Base-by-base conservation (phyloP, 2,113 vertebrate species). In the Larimichthys crocea region DNA sequence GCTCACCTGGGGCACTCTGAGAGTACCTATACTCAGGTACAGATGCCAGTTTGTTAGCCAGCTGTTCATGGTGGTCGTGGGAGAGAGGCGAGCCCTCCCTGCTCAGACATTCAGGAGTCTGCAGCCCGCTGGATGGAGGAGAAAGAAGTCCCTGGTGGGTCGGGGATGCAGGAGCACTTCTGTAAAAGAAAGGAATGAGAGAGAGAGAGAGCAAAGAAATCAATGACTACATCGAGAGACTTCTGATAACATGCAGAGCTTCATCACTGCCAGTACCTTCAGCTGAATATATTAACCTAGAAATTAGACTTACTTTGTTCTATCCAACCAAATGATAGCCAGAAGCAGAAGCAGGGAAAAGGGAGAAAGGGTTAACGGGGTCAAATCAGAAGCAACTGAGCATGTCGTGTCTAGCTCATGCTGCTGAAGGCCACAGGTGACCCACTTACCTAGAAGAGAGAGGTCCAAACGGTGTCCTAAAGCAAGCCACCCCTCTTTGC, bases 21-120 rank as follows among this genome's bases (percentile, higher is more conserved):
- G 98, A 96, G 93, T 98, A 99, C 57, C 98, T 95, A 61, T 97
- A 99, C 93, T 99, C 98, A 0, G 98, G 97, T 66, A 99, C 98
- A 4, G 98, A 97, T 4, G 98, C 96, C 84, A 99, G 88, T 86
- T 99, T 99, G 73, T 79, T 80, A 5, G 79, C 92, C 95, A 97
- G 89, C 96, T 96, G 90, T 74, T 98, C 97, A 61, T 99, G 97
- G 0, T 97, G 96, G 80, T 99, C 98, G 0, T 98, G 97, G 24
- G 98, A 95, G 92, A 97, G 91, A 20, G 98, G 98, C 1, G 98
- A 99, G 78, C 98, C 98, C 88, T 99, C 98, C 81, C 98, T 94
- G 35, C 98, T 99, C 80, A 99, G 94, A 94, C 97, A 97, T 90
- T 99, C 98, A 9, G 98, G 98, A 49, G 98, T 99, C 95, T 99